Base-by-base conservation (phyloP, 2,888 invertebrate genomes). In the Schizaphis graminum region DNA sequence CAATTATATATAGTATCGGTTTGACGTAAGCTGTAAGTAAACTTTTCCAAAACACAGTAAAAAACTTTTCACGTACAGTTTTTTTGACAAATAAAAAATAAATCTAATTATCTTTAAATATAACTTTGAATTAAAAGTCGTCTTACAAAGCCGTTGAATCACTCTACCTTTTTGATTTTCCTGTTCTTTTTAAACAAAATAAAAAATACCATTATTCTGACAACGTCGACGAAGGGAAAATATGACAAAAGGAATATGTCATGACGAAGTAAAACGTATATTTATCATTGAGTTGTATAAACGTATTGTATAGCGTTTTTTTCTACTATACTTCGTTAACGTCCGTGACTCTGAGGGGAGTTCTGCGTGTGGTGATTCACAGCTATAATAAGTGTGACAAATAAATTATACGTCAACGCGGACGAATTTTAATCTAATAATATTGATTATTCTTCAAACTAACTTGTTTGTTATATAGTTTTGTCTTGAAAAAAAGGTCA, bases 301-400 rank as follows among this genome's bases (percentile, higher is more conserved):
- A 57, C 57, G 92, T 47, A 61, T 87, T 61, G 57, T 53, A 91
- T 57, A 24, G 57, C 26, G 35, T 87, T 86, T 67, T 90, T 44
- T 61, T 77, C 3, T 53, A 53, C 35, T 3, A 92, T 92, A 87
- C 47, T 92, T 92, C 61, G 86, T 92, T 92, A 86, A 87, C 86
- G 86, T n/a, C 92, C 47, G 61, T 92, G 92, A 92, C 92, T 87
- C 26, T 57, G 41, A 86, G 91, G 85, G 91, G 56, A 44, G 44
- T 26, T 56, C 21, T 28, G 47, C 16, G 85, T 84, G 26, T 56
- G 85, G 47, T 61, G 92, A 61, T 92, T 86, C 16, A 53, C 47
- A 47, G 47, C 92, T 35, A 57, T 91, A 92, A 86, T 92, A 92
- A 87, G 92, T 47, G 92, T 92, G 61, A 87, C 86, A 87, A 87